Percentiles rank a stretch among this genome's conserved stretches.
phyloP scores from a whole-genome alignment of 2,113 vertebrate genomes.

The Noturus placidus region DNA sequence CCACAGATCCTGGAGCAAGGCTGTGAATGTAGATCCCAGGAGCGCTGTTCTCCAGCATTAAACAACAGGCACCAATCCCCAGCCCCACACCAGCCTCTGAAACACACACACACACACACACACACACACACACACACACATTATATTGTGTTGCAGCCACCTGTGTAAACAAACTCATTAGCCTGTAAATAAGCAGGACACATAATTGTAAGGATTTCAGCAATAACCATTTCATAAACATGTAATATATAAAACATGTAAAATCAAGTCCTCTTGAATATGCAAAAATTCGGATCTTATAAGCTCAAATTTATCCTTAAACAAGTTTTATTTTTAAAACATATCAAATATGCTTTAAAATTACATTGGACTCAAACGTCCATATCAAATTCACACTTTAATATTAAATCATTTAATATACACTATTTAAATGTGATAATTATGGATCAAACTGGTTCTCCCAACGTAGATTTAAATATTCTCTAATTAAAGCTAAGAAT shows the following conservation, averaged over 20 bases:
- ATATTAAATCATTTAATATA: neutral
- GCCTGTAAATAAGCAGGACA: neutral
- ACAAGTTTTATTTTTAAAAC: no score
- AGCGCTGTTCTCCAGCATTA: constrained; percentile 84
- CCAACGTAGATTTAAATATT: neutral
- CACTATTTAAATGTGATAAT: neutral
- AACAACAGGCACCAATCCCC: constrained; percentile 90
- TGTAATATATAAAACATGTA: no score
- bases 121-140: constrained; percentile 31
- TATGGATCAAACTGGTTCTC: neutral
- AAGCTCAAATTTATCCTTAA: neutral
- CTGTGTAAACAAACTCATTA: neutral
- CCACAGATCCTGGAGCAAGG: constrained; percentile 89
- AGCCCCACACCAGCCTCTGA: constrained; percentile 89
- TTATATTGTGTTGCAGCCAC: neutral
- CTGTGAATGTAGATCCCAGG: constrained; percentile 96
- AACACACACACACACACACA: constrained; percentile 37
- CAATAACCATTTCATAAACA: constrained; percentile 6
- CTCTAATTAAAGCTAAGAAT: neutral
- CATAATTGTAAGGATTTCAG: neutral
- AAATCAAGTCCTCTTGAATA: neutral
- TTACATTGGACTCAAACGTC: neutral
- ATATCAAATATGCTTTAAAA: neutral
- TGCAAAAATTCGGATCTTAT: neutral
- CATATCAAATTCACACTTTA: neutral